Evolutionary conservation across 2,888 invertebrate genomes (phyloP).

Genomic region (Papilio gigon): DNA sequence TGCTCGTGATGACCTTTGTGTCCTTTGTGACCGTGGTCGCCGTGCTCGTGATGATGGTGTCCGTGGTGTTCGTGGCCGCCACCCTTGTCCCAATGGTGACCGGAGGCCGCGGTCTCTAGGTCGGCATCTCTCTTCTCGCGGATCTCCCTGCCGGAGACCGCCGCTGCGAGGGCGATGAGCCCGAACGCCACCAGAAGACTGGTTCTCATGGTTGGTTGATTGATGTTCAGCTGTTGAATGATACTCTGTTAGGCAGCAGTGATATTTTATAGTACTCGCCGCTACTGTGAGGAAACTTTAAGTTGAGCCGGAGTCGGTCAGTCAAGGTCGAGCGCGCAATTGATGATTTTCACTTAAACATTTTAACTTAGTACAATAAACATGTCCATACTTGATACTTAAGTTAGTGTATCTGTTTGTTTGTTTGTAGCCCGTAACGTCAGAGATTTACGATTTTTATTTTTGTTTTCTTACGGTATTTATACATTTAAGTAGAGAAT

Average conservation of each 20-base stretch:
- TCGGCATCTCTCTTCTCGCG: slow-evolving; percentile 77
- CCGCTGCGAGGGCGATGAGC: slow-evolving; percentile 77
- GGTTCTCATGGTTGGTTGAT: slow-evolving; percentile 66
- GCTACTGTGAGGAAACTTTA: slow-evolving; percentile 64
- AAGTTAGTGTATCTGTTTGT: background rate
- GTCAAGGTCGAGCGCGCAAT: slow-evolving; percentile 65
- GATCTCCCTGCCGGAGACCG: slow-evolving; percentile 76
- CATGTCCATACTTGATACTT: background rate
- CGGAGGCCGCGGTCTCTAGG: slow-evolving; percentile 78
- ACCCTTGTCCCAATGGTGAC: slow-evolving; percentile 73
- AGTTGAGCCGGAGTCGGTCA: slow-evolving; percentile 52
- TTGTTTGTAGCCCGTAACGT: background rate
- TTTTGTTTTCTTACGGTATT: background rate
- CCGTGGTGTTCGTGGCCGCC: slow-evolving; percentile 85
- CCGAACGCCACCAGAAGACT: slow-evolving; percentile 66
- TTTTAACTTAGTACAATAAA: background rate
- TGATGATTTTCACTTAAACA: slow-evolving; percentile 61
- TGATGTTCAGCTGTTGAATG: slow-evolving; percentile 66
- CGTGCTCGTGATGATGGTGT: slow-evolving; percentile 84
- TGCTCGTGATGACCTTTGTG: slow-evolving; percentile 86
- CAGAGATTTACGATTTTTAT: background rate
- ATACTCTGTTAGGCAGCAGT: slow-evolving; percentile 60
- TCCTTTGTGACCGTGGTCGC: slow-evolving; percentile 85
- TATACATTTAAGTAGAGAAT: background rate
- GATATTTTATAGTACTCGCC: slow-evolving; percentile 72